A percentile compares a stretch with the other conserved stretches of the same genome.
These are phyloP conservation scores for Neomicropteryx cornuta DNA, from an alignment of 1,140 invertebrate species.

Conservation along the genomic window DNA sequence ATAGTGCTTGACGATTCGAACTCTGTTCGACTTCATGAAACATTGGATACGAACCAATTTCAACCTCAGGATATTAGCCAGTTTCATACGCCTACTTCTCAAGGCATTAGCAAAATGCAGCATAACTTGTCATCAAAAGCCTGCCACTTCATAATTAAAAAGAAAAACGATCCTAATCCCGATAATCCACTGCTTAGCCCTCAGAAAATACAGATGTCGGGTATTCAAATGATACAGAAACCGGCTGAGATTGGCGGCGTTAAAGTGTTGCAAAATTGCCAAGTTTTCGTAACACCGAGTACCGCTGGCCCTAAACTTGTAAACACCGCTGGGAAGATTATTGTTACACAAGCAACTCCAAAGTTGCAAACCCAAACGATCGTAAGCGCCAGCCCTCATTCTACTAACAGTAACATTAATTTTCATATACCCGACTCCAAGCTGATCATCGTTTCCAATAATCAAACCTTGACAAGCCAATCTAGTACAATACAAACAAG, in stretches of 20 bases:
- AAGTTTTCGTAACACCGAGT: constrained; percentile 27
- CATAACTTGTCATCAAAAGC: too few species aligned
- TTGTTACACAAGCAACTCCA: constrained; percentile 33
- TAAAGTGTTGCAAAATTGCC: constrained; percentile 31
- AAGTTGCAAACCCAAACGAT: constrained; percentile 23
- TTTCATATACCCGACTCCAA: too few species aligned
- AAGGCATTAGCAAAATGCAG: too few species aligned
- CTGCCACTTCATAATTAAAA: constrained; percentile 34
- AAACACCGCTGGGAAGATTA: constrained; percentile 27
- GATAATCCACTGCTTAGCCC: constrained; percentile 17
- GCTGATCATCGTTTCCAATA: too few species aligned
- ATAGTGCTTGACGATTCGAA: too few species aligned
- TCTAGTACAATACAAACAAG: too few species aligned
- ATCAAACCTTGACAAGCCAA: too few species aligned
- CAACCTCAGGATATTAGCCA: too few species aligned
- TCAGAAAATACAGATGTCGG: constrained; percentile 30
- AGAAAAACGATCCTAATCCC: constrained; percentile 19
- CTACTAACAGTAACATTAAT: constrained; percentile 12
- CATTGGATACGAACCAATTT: too few species aligned
- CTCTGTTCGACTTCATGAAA: too few species aligned
- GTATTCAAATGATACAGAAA: constrained; percentile 35
- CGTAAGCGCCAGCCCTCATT: constrained; percentile 19
- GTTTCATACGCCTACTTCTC: too few species aligned
- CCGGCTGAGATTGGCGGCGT: constrained; percentile 23
- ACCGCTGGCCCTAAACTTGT: constrained; percentile 27